Percentiles rank a stretch among this genome's conserved stretches.
Conservation (phyloP, 2,797 vertebrate species). For the Coilia nasus region DNA sequence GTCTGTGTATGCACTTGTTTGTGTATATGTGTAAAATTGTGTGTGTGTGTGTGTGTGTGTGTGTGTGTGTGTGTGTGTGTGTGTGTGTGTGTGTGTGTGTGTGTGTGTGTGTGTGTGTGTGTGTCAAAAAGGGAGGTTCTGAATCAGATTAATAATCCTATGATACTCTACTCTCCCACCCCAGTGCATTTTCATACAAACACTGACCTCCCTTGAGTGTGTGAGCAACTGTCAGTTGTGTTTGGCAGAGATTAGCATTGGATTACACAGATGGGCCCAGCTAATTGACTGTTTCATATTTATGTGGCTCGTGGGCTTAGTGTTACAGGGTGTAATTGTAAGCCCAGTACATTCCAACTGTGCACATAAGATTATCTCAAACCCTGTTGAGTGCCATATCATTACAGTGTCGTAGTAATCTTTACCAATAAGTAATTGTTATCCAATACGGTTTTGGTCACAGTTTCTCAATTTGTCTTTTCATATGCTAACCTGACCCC, state of each 20-base stretch:
- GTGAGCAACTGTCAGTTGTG: constrained; percentile 59
- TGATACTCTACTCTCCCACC: background rate
- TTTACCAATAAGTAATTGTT: too few species aligned
- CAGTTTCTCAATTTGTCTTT: too few species aligned
- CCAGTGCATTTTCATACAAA: constrained; percentile 39
- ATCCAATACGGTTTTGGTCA: too few species aligned
- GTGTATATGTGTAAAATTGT: too few species aligned
- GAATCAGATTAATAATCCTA: background rate
- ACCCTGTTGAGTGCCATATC: too few species aligned
- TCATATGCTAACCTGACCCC: too few species aligned
- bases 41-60: background rate
- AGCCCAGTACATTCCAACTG: constrained; percentile 56
- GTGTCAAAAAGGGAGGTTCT: background rate
- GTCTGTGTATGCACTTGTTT: too few species aligned
- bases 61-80: background rate
- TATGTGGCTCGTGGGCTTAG: constrained; percentile 65
- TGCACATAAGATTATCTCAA: constrained; percentile 62
- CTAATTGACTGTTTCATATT: constrained; percentile 76
- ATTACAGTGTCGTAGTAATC: background rate
- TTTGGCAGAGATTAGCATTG: constrained; percentile 60
- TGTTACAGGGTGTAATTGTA: constrained; percentile 62
- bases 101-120: background rate
- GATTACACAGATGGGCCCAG: constrained; percentile 70
- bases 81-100: too few species aligned
- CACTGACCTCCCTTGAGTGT: constrained; percentile 53